A percentile compares a stretch with the other conserved stretches of the same genome.
Conservation (phyloP, 2,113 vertebrate genomes). For the Mobula birostris region DNA sequence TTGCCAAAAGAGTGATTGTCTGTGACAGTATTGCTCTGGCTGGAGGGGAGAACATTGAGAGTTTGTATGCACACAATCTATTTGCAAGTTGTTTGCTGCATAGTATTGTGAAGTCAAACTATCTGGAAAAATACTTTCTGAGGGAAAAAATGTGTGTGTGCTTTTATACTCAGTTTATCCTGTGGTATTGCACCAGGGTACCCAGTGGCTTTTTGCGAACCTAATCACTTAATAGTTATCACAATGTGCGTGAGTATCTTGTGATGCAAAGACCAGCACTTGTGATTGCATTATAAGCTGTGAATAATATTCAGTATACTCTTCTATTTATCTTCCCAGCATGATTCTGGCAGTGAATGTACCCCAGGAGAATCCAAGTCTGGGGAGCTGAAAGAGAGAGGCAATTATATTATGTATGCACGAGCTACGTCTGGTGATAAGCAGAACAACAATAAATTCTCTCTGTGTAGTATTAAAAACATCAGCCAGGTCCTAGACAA, state of each 20-base stretch:
- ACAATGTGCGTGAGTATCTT: background rate
- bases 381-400: constrained; percentile 75
- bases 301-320: constrained; percentile 4
- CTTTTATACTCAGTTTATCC: background rate
- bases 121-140: background rate
- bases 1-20: background rate
- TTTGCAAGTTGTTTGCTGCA: no score
- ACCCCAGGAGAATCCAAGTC: constrained; percentile 86
- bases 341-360: constrained; percentile 90
- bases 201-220: background rate
- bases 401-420: constrained; percentile 98
- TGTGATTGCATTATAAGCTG: constrained; percentile 15
- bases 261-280: background rate
- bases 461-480: constrained; percentile 84
- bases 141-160: background rate
- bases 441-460: constrained; percentile 94
- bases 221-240: background rate
- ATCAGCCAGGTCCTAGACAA: constrained; percentile 86
- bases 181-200: background rate
- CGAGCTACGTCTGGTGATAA: constrained; percentile 94
- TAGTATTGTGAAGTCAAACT: background rate
- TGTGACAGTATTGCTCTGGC: background rate
- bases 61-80: background rate
- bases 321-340: constrained; percentile 59
- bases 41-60: background rate